Evolutionary conservation across 1,140 invertebrate genomes (phyloP).

Genomic region (Cardiocondyla obscurior): DNA sequence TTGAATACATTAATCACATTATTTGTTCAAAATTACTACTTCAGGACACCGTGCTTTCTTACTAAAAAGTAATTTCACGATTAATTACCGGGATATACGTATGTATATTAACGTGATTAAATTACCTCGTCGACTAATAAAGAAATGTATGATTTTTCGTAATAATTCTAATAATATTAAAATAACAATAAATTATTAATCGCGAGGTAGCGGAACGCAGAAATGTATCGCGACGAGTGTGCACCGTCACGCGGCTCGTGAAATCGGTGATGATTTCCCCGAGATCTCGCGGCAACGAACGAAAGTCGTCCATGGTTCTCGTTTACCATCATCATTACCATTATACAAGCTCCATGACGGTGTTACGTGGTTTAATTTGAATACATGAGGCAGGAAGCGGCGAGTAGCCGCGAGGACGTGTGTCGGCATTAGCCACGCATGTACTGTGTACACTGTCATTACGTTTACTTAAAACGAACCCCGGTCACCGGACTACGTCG

Average conservation of each 20-base stretch:
- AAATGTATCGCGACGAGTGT: conserved; percentile 40
- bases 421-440: conserved; percentile 68
- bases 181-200: conserved; percentile 37
- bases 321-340: conserved; percentile 73
- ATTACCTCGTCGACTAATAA: neutral
- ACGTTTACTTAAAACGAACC: conserved; percentile 67
- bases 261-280: conserved; percentile 25
- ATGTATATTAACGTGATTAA: too few relatives aligned
- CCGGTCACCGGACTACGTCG: conserved; percentile 14
- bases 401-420: conserved; percentile 31
- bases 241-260: conserved; percentile 59
- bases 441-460: conserved; percentile 70
- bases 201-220: neutral
- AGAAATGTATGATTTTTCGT: neutral
- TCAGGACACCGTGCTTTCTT: neutral
- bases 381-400: conserved; percentile 72
- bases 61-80: neutral
- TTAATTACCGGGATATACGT: neutral
- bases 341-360: conserved; percentile 58
- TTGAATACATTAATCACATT: conserved; percentile 2
- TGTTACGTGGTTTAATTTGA: conserved; percentile 75
- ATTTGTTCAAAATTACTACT: neutral
- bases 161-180: conserved; percentile 14
- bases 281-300: conserved; percentile 38
- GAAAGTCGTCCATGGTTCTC: conserved; percentile 60